phyloP scores from a whole-genome alignment of 2,797 vertebrate species.

The Distichodus sexfasciatus region DNA sequence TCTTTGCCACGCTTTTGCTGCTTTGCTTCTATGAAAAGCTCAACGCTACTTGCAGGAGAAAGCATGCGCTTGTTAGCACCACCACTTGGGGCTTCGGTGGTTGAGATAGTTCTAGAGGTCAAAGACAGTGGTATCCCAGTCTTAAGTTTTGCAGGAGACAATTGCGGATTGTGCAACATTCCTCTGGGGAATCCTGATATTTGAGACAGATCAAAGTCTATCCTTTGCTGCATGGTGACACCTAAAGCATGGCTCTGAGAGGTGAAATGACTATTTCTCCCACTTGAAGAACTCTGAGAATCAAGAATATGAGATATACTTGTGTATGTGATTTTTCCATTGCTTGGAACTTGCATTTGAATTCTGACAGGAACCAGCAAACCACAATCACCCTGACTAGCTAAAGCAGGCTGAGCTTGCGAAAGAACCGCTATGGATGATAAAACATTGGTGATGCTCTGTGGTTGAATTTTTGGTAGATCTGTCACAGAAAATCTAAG shows the following conservation, averaged over 20 bases:
- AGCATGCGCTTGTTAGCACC: slow-evolving; percentile 94
- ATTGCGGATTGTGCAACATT: slow-evolving; percentile 78
- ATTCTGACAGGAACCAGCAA: slow-evolving; percentile 91
- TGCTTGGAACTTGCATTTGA: slow-evolving; percentile 93
- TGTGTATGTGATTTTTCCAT: slow-evolving; percentile 95
- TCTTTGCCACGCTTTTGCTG: slow-evolving; percentile 98
- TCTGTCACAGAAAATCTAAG: slow-evolving; percentile 71
- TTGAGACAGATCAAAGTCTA: slow-evolving; percentile 77
- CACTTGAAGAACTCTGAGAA: slow-evolving; percentile 74
- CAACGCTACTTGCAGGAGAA: slow-evolving; percentile 94
- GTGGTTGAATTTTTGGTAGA: slow-evolving; percentile 80
- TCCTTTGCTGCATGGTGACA: slow-evolving; percentile 72
- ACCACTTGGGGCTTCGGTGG: slow-evolving; percentile 87
- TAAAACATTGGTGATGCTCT: slow-evolving; percentile 78
- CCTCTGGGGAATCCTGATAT: slow-evolving; percentile 71
- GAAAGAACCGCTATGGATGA: slow-evolving; percentile 76
- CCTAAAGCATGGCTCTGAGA: slow-evolving; percentile 77
- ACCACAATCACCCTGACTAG: slow-evolving; percentile 72
- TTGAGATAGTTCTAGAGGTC: slow-evolving; percentile 84
- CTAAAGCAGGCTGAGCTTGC: slow-evolving; percentile 83
- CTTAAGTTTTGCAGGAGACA: slow-evolving; percentile 87
- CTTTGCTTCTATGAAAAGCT: slow-evolving; percentile 94
- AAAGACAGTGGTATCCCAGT: slow-evolving; percentile 92
- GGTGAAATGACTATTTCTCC: slow-evolving; percentile 72
- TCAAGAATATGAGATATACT: slow-evolving; percentile 93